Base-by-base conservation (phyloP, 2,888 invertebrate genomes). In the Shargacucullia verbasci region DNA sequence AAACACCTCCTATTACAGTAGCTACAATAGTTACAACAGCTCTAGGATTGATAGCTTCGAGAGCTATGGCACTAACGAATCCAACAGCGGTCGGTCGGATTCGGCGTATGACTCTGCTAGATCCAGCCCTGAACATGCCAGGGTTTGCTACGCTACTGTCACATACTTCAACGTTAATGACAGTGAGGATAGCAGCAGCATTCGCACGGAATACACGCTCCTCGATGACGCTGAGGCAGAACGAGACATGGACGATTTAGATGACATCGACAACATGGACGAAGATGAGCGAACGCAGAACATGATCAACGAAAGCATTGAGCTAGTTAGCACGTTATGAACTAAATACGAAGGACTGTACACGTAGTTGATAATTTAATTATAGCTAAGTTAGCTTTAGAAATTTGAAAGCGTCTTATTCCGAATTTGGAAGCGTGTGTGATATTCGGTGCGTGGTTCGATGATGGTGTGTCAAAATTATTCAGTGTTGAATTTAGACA, bases 81-180 rank as follows among this genome's bases (percentile, higher is more conserved):
- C 86, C 0, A 84, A 85, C 70, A 76, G 66, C 20, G 56, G 37
- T 10, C 64, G 89, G 0, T 88, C 91, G 0, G 94, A 94, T 65
- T 94, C 94, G 0, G 94, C 94, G 0, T 94, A 94, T 57, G 90
- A 92, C 38, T 94, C 94, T 0, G 87, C 89, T 0, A 74, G 91
- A 1, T 89, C 90, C 69, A 92, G 89, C 45, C 93, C 93, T 0
- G 83, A 86, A 0, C 74, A 85, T 15, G 73, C 80, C 0, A 72
- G 88, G 6, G 87, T 91, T 0, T 91, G 90, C 76, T 92, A 92
- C 68, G 92, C 92, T 1, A 90, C 93, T 0, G 92, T 92, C 10
- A 90, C 92, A 0, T 93, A 93, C 68, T 91, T 91, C 77, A 92
- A 92, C 54, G 90, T 91, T 0, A 91, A 91, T 41, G 93, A 92